Evolutionary conservation across 2,113 vertebrate genomes (phyloP).

Genomic region (Oncorhynchus mykiss): DNA sequence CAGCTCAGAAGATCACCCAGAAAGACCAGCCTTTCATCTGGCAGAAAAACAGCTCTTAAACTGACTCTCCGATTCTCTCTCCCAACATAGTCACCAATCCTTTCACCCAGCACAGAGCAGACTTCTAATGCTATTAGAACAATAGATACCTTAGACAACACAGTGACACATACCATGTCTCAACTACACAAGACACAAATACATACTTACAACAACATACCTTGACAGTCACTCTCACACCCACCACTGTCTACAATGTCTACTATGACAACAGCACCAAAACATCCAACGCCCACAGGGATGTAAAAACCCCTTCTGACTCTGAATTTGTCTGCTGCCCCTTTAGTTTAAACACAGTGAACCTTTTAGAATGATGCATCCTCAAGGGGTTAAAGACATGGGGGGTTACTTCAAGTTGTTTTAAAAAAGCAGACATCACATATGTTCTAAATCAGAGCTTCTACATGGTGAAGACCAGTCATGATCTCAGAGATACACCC

Average conservation of each 20-base stretch:
- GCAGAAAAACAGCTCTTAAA: constrained; percentile 55
- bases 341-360: too few relatives aligned
- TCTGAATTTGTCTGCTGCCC: too few relatives aligned
- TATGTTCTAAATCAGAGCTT: neutral
- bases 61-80: constrained; percentile 26
- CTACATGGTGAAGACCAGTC: too few relatives aligned
- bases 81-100: constrained; percentile 18
- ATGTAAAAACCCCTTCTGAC: too few relatives aligned
- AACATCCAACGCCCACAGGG: too few relatives aligned
- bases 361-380: constrained; percentile 10
- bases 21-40: constrained; percentile 61
- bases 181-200: too few relatives aligned
- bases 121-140: constrained; percentile 11
- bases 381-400: constrained; percentile 42
- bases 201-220: constrained; percentile 11
- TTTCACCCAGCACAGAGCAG: constrained; percentile 3
- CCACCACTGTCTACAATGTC: neutral
- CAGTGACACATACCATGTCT: too few relatives aligned
- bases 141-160: too few relatives aligned
- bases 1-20: constrained; percentile 55
- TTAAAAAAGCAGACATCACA: constrained; percentile 28
- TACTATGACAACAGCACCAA: too few relatives aligned
- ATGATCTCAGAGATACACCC: too few relatives aligned
- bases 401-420: constrained; percentile 26
- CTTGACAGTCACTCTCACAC: neutral